Percentiles rank a stretch among this genome's conserved stretches.
These are phyloP conservation scores for Gallinago nigripennis DNA, from an alignment of 2,797 vertebrate species.

Conservation along the genomic window DNA sequence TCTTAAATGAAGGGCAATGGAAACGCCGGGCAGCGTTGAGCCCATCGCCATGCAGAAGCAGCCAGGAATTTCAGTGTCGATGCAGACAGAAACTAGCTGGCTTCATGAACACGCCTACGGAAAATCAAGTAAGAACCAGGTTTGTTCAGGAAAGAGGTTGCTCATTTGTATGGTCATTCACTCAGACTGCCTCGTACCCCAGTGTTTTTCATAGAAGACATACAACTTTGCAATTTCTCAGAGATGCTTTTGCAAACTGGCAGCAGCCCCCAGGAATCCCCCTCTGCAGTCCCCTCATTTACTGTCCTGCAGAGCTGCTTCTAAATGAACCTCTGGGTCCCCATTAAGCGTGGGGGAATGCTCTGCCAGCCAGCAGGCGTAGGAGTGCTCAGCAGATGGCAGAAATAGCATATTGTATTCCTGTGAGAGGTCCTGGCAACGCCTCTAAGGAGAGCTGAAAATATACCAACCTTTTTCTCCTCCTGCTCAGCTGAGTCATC, in stretches of 20 bases:
- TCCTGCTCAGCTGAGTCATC: background rate
- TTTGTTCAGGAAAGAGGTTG: too few species aligned
- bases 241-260: background rate
- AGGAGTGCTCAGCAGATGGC: background rate
- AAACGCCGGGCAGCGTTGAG: background rate
- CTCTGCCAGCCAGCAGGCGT: background rate
- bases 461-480: background rate
- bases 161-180: background rate
- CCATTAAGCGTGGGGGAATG: fast-evolving
- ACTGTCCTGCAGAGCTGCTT: background rate
- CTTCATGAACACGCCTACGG: background rate
- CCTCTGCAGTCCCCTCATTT: fast-evolving
- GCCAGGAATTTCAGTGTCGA: background rate
- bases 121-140: background rate
- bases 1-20: background rate
- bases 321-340: background rate
- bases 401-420: background rate
- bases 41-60: background rate
- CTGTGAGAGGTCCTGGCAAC: background rate
- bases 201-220: fast-evolving
- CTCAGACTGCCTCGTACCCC: background rate
- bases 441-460: background rate
- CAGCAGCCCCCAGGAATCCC: background rate
- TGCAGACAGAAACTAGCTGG: slow-evolving; percentile 61
- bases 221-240: fast-evolving